Base-by-base conservation (phyloP, 2,888 invertebrate genomes). In the Brenthis ino region DNA sequence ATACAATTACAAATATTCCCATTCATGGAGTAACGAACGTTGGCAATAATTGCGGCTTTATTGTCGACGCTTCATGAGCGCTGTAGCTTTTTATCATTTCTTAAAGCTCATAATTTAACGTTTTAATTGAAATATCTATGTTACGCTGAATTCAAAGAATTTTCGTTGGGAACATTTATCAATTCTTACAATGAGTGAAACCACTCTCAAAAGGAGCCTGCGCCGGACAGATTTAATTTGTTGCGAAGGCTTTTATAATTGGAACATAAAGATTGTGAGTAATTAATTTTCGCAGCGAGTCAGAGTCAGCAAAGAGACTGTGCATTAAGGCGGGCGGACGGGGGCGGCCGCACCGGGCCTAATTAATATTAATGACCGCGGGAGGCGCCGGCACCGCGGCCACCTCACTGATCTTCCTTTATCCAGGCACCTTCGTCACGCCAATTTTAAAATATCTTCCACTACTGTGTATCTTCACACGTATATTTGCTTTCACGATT, bases 161-260 rank as follows among this genome's bases (percentile, higher is more conserved):
- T 87, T 88, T 85, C 76, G 85, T 85, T 81, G 85, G 82, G 91
- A 91, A 91, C 93, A 93, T 93, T 93, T 92, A 93, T 93, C 93
- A 93, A 91, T 87, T 86, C 86, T 28, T 28, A 92, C 93, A 92
- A 93, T 92, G 91, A 92, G 91, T 89, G 89, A 91, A 90, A 89
- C 89, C 90, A 90, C 90, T 91, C 92, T 92, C 86, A 90, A 93
- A 92, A 90, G 91, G 86, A 86, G 89, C 88, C 91, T 93, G 93
- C 88, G 86, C 83, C 85, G 88, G 93, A 93, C 93, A 93, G 93
- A 93, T 93, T 93, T 93, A 93, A 93, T 93, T 93, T 93, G 93
- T 93, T 91, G 91, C 93, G 89, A 93, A 93, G 93, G 92, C 92
- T 87, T 93, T 93, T 92, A 92, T 93, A 93, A 93, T 93, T 93